Percentiles rank a stretch among this genome's conserved stretches.
These are phyloP conservation scores for Odontocolon sp. DNA, from an alignment of 2,888 invertebrate species.

Conservation along the genomic window DNA sequence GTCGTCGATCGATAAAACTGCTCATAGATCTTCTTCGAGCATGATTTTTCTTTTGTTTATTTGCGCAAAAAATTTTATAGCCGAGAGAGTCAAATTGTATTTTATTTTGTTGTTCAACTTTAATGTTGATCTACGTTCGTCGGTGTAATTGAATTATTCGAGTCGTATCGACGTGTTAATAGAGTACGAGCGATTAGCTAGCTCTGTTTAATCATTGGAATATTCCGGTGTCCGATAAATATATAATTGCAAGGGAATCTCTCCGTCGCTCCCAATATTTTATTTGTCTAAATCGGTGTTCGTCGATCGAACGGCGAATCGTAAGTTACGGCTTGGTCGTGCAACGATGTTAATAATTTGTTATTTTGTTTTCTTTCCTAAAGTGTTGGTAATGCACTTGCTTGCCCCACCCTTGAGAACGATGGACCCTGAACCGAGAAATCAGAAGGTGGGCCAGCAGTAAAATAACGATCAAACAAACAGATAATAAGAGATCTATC, in stretches of 20 bases:
- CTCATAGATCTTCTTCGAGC: too few species aligned
- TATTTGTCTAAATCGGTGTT: neutral
- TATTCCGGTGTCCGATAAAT: neutral
- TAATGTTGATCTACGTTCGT: neutral
- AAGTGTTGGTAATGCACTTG: slow-evolving; percentile 78
- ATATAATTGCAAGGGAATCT: neutral
- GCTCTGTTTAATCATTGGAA: slow-evolving; percentile 1
- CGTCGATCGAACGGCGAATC: neutral
- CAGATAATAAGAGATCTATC: slow-evolving; percentile 59
- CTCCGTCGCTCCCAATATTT: neutral
- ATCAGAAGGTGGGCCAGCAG: slow-evolving; percentile 74
- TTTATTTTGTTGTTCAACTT: neutral
- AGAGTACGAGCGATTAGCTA: slow-evolving; percentile 14
- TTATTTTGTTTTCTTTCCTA: slow-evolving; percentile 67
- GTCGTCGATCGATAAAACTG: neutral
- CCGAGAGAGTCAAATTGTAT: neutral
- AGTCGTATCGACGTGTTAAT: neutral
- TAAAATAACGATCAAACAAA: slow-evolving; percentile 62
- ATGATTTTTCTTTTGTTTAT: too few species aligned
- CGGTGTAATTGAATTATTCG: slow-evolving; percentile 11
- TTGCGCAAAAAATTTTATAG: neutral
- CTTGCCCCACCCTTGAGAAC: slow-evolving; percentile 76
- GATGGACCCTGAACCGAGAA: slow-evolving; percentile 77
- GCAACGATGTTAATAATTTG: slow-evolving; percentile 63
- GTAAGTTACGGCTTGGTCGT: neutral